Percentiles rank a stretch among this genome's conserved stretches.
Conservation (phyloP, 2,888 invertebrate species). For the Lasioglossum marginatum region DNA sequence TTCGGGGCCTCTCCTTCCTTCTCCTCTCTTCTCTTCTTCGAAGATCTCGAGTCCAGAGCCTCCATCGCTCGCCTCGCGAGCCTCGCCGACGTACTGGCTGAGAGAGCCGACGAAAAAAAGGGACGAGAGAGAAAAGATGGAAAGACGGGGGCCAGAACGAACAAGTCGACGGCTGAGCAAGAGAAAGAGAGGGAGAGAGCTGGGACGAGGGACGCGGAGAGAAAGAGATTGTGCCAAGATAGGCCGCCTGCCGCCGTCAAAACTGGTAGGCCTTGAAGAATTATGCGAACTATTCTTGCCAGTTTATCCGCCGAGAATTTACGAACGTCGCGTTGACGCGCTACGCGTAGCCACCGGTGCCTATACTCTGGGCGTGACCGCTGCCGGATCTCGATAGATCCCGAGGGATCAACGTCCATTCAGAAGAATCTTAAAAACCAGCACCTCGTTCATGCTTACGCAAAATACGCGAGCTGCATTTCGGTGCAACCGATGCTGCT, state of each 20-base stretch:
- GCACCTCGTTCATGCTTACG: not conserved
- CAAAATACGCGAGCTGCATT: not conserved
- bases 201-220: constrained; percentile 63
- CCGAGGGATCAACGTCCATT: not conserved
- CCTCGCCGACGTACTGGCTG: constrained; percentile 43
- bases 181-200: not conserved
- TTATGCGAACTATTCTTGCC: constrained; percentile 84
- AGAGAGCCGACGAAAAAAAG: constrained; percentile 50
- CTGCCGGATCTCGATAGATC: not conserved
- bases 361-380: constrained; percentile 68
- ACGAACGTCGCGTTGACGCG: constrained; percentile 75
- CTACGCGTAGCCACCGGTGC: constrained; percentile 54
- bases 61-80: constrained; percentile 49
- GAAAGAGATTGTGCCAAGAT: constrained; percentile 83
- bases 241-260: constrained; percentile 80
- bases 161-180: constrained; percentile 32
- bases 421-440: not conserved
- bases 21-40: constrained; percentile 26
- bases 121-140: constrained; percentile 55
- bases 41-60: constrained; percentile 43
- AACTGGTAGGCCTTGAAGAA: constrained; percentile 84
- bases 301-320: constrained; percentile 81
- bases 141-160: constrained; percentile 57
- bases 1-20: constrained; percentile 51
- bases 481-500: not conserved